phyloP scores from a whole-genome alignment of 2,113 vertebrate genomes.

The Cnemophilus loriae region DNA sequence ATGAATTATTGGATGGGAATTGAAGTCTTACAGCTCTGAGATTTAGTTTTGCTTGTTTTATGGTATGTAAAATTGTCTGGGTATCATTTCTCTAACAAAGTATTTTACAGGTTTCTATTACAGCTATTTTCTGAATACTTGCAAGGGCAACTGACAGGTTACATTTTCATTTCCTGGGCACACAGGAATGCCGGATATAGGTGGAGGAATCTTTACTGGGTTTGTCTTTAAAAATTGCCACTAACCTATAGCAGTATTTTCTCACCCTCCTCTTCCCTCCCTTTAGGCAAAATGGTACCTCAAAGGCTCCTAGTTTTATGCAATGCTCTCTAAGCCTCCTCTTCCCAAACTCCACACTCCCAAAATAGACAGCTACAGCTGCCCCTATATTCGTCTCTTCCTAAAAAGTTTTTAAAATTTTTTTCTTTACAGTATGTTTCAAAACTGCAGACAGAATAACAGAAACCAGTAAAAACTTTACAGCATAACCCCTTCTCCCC shows the following conservation, averaged over 20 bases:
- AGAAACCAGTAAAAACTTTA: constrained; percentile 1
- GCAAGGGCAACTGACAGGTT: neutral
- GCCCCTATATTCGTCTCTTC: neutral
- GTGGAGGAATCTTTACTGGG: neutral
- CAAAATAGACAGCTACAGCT: neutral
- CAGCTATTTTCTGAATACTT: neutral
- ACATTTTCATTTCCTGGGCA: neutral
- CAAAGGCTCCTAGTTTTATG: neutral
- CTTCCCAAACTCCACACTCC: neutral
- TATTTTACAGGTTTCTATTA: neutral
- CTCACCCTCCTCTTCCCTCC: neutral
- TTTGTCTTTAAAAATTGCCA: neutral
- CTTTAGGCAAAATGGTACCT: neutral
- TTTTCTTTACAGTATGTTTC: neutral
- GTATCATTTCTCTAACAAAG: neutral
- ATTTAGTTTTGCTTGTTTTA: neutral
- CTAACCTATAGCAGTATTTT: neutral
- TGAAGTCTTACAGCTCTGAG: neutral
- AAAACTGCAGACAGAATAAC: neutral
- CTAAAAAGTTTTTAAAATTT: neutral
- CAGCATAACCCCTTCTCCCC: neutral
- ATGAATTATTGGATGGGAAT: neutral
- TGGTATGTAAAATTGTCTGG: neutral
- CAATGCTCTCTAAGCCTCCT: neutral
- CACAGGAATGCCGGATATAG: neutral